Evolutionary conservation across 2,888 invertebrate genomes (phyloP), one percentile per base, ranked within the genome.

Genomic region (Heliconius cydno): DNA sequence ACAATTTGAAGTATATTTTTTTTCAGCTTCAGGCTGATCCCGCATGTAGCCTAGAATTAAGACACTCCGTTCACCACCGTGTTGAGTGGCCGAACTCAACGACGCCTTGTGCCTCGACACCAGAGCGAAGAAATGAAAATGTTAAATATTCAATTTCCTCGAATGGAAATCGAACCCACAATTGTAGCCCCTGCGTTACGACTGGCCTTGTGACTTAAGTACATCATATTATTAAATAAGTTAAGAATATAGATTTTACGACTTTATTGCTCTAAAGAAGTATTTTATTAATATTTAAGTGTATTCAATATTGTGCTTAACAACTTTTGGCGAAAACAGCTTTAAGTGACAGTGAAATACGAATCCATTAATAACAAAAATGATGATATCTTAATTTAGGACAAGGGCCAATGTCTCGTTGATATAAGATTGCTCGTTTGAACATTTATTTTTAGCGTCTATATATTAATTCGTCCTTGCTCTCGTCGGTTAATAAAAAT

Each of bases 361-460:
- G 41, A 70, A 38, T 13, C 15, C 41, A 38, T 25, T 34, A 41
- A 41, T 46, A 41, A 41, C 25, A 28, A 28, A 78, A 66, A n/a
- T 67, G 22, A 73, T 34, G 34, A 78, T 65, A 34, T 66, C 65
- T 63, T 65, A 63, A 81, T 79, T 77, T 71, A 75, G 79, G 60
- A 77, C 79, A 68, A 73, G 79, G 79, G 76, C 76, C 63, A 76
- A 77, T 79, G 46, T 34, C 30, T 63, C 57, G 79, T 68, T 81
- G 63, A 66, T 79, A 79, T 79, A 73, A 79, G 79, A 76, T 41
- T 71, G 67, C 76, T 77, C 76, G 76, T 76, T 79, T 67, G 57
- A 60, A 68, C 28, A 57, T 71, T 71, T 76, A 52, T 52, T 46
- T 52, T 76, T 63, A 67, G 63, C 46, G 22, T 13, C 34, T 3